Evolutionary conservation across 2,888 invertebrate genomes (phyloP).

Genomic region (Branchellion lobata): DNA sequence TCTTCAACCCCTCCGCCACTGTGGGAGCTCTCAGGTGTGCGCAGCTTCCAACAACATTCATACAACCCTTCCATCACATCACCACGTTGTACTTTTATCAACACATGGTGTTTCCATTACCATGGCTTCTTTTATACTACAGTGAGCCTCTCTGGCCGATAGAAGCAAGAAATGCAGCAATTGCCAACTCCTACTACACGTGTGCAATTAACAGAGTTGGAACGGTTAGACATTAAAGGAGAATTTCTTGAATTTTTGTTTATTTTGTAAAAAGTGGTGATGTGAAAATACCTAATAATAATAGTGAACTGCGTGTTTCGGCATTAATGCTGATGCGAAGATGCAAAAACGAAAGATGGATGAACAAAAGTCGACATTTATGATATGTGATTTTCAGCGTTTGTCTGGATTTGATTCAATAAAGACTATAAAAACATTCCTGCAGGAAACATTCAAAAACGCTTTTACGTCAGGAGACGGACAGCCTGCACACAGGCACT

Average conservation of each 20-base stretch:
- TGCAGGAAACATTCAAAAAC: conserved; percentile 70
- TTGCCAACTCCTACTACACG: conserved; percentile 90
- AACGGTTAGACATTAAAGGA: conserved; percentile 72
- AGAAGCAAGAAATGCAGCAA: conserved; percentile 91
- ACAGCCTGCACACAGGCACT: conserved; percentile 72
- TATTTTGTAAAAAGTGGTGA: background rate
- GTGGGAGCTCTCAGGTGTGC: conserved; percentile 68
- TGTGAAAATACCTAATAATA: no score
- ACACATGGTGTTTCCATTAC: background rate
- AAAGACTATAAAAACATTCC: no score
- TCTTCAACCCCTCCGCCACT: conserved; percentile 97
- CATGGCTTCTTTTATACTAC: conserved; percentile 46
- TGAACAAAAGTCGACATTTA: no score
- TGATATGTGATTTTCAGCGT: no score
- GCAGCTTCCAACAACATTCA: background rate
- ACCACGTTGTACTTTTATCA: background rate
- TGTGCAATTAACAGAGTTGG: conserved; percentile 93
- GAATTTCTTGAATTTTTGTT: no score
- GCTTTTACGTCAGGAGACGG: conserved; percentile 85
- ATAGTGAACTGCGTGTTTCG: no score
- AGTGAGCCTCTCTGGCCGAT: conserved; percentile 93
- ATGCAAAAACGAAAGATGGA: no score
- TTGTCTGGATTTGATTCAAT: no score
- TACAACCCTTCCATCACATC: background rate
- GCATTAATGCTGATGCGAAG: no score